Evolutionary conservation across 2,113 vertebrate species (phyloP), one percentile per base, ranked within the genome.

Genomic region (Upupa epops): DNA sequence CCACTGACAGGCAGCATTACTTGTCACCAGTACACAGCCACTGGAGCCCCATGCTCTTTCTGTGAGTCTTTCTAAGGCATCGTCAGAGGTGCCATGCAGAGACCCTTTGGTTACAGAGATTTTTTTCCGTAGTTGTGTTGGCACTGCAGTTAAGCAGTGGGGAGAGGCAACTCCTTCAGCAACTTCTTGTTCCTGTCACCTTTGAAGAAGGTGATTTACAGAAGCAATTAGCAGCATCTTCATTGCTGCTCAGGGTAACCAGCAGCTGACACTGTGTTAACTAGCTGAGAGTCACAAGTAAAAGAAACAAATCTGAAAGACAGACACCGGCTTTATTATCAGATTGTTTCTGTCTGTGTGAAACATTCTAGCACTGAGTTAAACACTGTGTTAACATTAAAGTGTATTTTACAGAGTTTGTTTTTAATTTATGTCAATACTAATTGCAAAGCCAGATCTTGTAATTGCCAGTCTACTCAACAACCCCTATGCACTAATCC

Each of bases 181-280:
- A 64, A 83, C 40, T 61, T 88, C n/a, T 72, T 72, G 61, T 36
- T 90, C 55, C 31, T 0, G 0, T 83, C 61, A 54, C 2, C 1
- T 46, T 16, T n/a, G 59, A 82, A 86, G 77, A 20, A 46, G 87
- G 49, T 72, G 46, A 87, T 93, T 70, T 54, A 25, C 14, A 29
- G 56, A 73, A 80, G 49, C n/a, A 72, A 95, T 86, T 31, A 93
- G 77, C 83, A 68, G 25, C 88, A 88, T 88, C 65, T 93, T 91
- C 40, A 6, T 8, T 56, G 34, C 58, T 81, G 52, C 66, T 92
- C 26, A 21, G 32, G 80, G 9, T 42, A 48, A 75, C 55, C 70
- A 93, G 89, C 84, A 83, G 93, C 88, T 91, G 68, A 80, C 83
- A 37, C 34, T 2, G 28, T 78, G 77, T 68, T 81, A 13, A 61